Conservation (phyloP, 2,888 invertebrate species). For the Dorcus parallelipipedus region DNA sequence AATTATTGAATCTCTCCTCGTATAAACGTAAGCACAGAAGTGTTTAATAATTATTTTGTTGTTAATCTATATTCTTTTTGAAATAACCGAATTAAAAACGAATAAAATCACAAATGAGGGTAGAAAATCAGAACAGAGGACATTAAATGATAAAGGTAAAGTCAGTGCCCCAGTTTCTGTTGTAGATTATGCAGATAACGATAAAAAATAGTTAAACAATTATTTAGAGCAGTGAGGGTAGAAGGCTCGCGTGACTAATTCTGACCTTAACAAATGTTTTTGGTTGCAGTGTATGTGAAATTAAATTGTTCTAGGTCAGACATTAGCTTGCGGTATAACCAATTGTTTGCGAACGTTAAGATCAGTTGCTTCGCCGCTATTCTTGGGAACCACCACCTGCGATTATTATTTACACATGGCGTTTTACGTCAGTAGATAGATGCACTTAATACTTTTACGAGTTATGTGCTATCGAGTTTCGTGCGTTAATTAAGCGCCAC, state of each 20-base stretch:
- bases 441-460: too few relatives aligned
- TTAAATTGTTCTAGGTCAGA: constrained; percentile 36
- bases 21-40: too few relatives aligned
- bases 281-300: constrained; percentile 46
- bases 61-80: neutral
- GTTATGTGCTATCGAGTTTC: too few relatives aligned
- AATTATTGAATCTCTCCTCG: too few relatives aligned
- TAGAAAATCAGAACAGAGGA: neutral
- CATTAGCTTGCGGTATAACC: constrained; percentile 11
- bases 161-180: neutral
- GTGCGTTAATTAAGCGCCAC: too few relatives aligned
- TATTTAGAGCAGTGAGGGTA: neutral
- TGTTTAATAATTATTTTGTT: too few relatives aligned
- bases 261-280: neutral
- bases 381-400: too few relatives aligned
- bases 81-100: neutral
- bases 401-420: too few relatives aligned
- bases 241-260: neutral
- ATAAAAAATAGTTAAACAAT: neutral
- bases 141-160: neutral
- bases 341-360: constrained; percentile 1
- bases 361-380: neutral
- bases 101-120: neutral
- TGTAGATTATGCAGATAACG: neutral
- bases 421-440: too few relatives aligned